phyloP scores from a whole-genome alignment of 2,888 invertebrate genomes.

The Himalopsyche kuldschensis region DNA sequence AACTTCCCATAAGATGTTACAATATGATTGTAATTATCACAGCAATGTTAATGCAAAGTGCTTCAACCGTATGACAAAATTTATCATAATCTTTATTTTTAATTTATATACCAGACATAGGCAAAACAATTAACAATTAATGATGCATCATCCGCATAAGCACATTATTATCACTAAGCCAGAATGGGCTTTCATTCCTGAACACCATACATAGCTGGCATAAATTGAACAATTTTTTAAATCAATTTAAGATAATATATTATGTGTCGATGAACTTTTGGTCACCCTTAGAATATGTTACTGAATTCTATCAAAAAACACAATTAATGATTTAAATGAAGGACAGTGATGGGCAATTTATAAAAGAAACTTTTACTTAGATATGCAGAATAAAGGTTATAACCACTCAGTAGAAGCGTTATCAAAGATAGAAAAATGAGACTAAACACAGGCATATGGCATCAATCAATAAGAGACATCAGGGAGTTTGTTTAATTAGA shows the following conservation, averaged over 20 bases:
- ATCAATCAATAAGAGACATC: too few relatives aligned
- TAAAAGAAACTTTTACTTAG: too few relatives aligned
- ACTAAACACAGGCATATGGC: too few relatives aligned
- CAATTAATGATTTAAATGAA: too few relatives aligned
- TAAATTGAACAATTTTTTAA: not conserved
- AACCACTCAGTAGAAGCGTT: too few relatives aligned
- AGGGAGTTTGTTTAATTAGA: too few relatives aligned
- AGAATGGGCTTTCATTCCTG: constrained; percentile 2
- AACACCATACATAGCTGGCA: constrained; percentile 1
- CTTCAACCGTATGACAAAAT: not conserved
- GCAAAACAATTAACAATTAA: constrained; percentile 29
- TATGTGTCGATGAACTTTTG: not conserved
- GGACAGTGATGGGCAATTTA: too few relatives aligned
- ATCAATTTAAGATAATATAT: not conserved
- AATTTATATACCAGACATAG: constrained; percentile 6
- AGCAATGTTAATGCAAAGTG: constrained; percentile 16
- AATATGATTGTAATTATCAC: constrained; percentile 19
- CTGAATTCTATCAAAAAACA: too few relatives aligned
- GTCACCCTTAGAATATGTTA: not conserved
- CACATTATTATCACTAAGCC: constrained; percentile 32
- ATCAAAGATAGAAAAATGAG: too few relatives aligned
- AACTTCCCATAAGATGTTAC: constrained; percentile 4
- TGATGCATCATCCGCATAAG: constrained; percentile 33
- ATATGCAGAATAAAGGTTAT: too few relatives aligned
- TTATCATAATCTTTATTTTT: not conserved